A percentile compares a stretch with the other conserved stretches of the same genome.
Evolutionary conservation across 2,888 invertebrate genomes (phyloP).

Genomic region (Lissonota sp.): DNA sequence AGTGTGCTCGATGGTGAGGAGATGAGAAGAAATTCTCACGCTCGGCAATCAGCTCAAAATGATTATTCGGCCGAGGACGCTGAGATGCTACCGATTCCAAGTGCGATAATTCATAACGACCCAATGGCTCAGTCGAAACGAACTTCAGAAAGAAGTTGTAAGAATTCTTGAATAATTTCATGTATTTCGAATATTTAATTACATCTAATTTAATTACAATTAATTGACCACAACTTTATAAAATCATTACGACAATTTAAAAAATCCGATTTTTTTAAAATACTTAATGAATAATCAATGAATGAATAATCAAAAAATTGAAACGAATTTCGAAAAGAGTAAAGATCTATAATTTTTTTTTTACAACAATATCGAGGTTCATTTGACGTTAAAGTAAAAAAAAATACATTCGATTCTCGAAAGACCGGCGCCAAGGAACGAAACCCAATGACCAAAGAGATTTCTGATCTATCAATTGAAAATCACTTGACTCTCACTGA

Average conservation of each 20-base stretch:
- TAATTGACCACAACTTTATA: not conserved
- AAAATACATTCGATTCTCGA: not conserved
- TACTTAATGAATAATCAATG: no score
- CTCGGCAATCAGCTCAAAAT: conserved; percentile 57
- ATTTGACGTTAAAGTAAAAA: no score
- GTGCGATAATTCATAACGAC: conserved; percentile 72
- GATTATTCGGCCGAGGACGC: conserved; percentile 71
- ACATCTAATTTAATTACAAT: not conserved
- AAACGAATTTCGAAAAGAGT: no score
- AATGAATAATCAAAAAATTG: no score
- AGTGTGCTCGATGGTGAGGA: conserved; percentile 73
- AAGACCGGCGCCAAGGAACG: conserved; percentile 47
- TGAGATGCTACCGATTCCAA: conserved; percentile 77
- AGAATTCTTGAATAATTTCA: conserved; percentile 68
- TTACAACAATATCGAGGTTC: no score
- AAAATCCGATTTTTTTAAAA: no score
- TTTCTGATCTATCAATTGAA: conserved; percentile 66
- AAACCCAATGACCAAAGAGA: conserved; percentile 28
- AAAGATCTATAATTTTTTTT: no score
- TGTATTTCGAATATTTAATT: not conserved
- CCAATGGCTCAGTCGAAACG: conserved; percentile 76
- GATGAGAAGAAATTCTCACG: conserved; percentile 68
- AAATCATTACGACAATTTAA: not conserved
- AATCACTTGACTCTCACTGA: conserved; percentile 75
- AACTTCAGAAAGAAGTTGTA: conserved; percentile 71